Evolutionary conservation across 2,797 vertebrate genomes (phyloP), one percentile per base, ranked within the genome.

Genomic region (Mustela erminea): DNA sequence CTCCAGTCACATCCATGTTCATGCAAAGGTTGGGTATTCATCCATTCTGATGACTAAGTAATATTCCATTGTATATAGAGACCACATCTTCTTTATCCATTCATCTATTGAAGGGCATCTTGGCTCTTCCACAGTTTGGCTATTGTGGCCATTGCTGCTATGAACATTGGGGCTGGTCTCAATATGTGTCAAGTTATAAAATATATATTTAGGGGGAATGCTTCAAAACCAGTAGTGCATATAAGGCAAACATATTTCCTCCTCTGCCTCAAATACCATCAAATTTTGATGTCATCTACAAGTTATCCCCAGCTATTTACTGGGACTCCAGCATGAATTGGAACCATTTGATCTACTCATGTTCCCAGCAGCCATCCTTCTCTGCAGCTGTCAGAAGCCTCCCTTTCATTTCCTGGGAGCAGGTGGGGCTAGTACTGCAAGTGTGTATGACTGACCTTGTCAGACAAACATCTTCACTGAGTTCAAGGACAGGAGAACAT

Each of bases 281-380:
- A 82, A 96, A 74, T 80, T 87, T 15, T 41, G 70, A 90, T 93
- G 77, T 89, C 75, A 21, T 89, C 60, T 46, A 41, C 54, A 72
- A 83, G 86, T 46, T 84, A 87, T 84, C 54, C 58, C 27, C 11
- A 83, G 29, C 66, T 83, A n/a, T 86, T 87, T 74, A 52, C 1
- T n/a, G 20, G 62, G 25, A 41, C 49, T 14, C 41, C 3, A 0
- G 54, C 1, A 0, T 6, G 49, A 75, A 87, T 13, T 25, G 70
- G 75, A 87, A n/a, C 58, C 86, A 66, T n/a, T 46, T 46, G 0
- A 0, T 68, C 86, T n/a, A 54, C 49, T 43, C 38, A 18, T 2
- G 27, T n/a, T 64, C n/a, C 38, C 27, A 66, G 60, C 17, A 32
- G 66, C 88, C 66, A 75, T 27, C 68, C 68, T 66, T 29, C n/a